A percentile compares a stretch with the other conserved stretches of the same genome.
These are phyloP conservation scores for Sesamia inferens DNA, from an alignment of 2,888 invertebrate species.

Conservation along the genomic window DNA sequence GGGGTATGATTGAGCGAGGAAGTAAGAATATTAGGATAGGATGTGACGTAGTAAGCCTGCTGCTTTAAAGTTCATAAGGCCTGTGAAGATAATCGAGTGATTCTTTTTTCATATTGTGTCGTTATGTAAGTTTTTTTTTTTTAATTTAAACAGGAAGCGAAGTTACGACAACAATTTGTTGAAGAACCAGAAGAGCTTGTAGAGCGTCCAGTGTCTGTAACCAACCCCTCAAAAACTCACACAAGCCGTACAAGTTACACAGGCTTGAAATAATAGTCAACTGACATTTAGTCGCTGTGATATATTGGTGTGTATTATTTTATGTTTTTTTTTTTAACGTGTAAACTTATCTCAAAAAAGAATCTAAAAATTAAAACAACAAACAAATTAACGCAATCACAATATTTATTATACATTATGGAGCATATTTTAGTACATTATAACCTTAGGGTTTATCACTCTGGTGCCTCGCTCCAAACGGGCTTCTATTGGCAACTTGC, in stretches of 20 bases:
- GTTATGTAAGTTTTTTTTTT: neutral
- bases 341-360: too few species aligned
- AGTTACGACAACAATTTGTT: neutral
- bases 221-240: neutral
- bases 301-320: slow-evolving; percentile 20
- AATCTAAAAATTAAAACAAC: too few species aligned
- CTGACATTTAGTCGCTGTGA: slow-evolving; percentile 14
- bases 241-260: neutral
- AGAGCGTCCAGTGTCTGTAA: neutral
- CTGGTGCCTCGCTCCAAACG: too few species aligned
- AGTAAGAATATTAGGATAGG: too few species aligned
- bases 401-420: too few species aligned
- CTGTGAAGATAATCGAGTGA: neutral
- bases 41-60: neutral
- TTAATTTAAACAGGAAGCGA: slow-evolving; percentile 30
- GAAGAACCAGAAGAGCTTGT: neutral
- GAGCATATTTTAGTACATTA: too few species aligned
- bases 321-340: slow-evolving; percentile 17
- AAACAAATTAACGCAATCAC: too few species aligned
- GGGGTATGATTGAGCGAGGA: too few species aligned
- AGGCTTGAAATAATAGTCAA: neutral
- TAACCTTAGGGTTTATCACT: too few species aligned
- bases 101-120: neutral
- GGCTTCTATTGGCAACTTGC: too few species aligned
- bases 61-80: neutral